Percentiles rank a stretch among this genome's conserved stretches.
Evolutionary conservation across 2,113 vertebrate species (phyloP).

Genomic region (Oxygymnocypris stewartii): DNA sequence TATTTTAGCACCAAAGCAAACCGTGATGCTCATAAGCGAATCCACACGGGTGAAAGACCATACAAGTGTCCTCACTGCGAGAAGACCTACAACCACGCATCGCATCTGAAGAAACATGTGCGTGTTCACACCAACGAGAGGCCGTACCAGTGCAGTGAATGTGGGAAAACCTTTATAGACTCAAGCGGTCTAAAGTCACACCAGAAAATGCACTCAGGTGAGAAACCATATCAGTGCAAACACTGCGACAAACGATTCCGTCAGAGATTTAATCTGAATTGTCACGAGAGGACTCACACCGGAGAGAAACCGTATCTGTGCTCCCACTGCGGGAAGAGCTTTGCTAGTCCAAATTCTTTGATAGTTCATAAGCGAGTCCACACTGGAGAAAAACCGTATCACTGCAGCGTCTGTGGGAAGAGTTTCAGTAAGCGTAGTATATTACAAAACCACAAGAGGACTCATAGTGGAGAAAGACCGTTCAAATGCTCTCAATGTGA

Average conservation of each 20-base stretch:
- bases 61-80: not conserved
- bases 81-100: not conserved
- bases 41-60: slow-evolving; percentile 38
- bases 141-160: slow-evolving; percentile 35
- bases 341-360: not conserved
- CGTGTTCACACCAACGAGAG: slow-evolving; percentile 21
- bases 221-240: slow-evolving; percentile 27
- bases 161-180: slow-evolving; percentile 34
- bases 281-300: not conserved
- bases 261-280: fast-evolving
- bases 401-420: slow-evolving; percentile 46
- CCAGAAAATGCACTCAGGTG: slow-evolving; percentile 5
- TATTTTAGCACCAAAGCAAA: slow-evolving; percentile 31
- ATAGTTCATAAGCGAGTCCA: slow-evolving; percentile 20
- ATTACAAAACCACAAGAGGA: slow-evolving; percentile 22
- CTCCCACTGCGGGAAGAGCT: slow-evolving; percentile 36
- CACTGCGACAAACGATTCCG: not conserved
- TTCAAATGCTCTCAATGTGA: slow-evolving; percentile 46
- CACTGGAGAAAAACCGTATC: slow-evolving; percentile 29
- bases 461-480: slow-evolving; percentile 41
- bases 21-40: slow-evolving; percentile 28
- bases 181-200: slow-evolving; percentile 29
- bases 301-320: slow-evolving; percentile 33
- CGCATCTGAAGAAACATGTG: not conserved
- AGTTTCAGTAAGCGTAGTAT: not conserved